Evolutionary conservation across 1,140 invertebrate genomes (phyloP).

Genomic region (Pectinophora gossypiella): DNA sequence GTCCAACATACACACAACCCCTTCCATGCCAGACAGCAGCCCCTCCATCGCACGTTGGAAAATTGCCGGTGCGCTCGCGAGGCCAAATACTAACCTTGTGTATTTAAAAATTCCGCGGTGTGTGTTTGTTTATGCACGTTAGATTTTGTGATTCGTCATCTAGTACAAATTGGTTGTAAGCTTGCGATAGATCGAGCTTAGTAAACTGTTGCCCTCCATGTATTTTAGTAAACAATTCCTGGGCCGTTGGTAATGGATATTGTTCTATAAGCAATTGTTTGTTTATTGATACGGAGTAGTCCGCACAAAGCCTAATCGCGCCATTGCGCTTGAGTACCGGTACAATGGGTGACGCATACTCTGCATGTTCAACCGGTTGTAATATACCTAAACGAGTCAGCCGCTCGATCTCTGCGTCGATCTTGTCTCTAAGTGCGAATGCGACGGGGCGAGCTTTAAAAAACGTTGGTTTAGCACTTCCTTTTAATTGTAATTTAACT

Average conservation of each 20-base stretch:
- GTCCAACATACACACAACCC: constrained; percentile 18
- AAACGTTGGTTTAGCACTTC: not conserved
- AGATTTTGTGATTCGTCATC: not conserved
- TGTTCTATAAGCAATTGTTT: not conserved
- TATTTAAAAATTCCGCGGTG: constrained; percentile 34
- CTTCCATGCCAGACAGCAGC: constrained; percentile 26
- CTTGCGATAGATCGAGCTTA: not conserved
- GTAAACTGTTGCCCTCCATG: not conserved
- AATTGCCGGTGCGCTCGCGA: constrained; percentile 32
- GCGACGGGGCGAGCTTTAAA: not conserved
- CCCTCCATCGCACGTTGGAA: constrained; percentile 39
- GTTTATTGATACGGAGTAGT: not conserved
- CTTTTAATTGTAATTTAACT: not conserved
- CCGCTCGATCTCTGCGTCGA: not conserved
- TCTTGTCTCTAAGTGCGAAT: not conserved
- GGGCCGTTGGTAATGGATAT: not conserved
- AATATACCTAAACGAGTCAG: not conserved
- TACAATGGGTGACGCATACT: not conserved
- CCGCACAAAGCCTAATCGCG: not conserved
- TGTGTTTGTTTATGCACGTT: constrained; percentile 29
- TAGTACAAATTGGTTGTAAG: constrained; percentile 1
- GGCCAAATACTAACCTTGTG: constrained; percentile 28
- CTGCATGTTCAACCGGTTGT: not conserved
- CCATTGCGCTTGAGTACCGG: not conserved
- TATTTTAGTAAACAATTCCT: not conserved